Conservation (phyloP, 2,888 invertebrate genomes). For the Tortrix viridana region DNA sequence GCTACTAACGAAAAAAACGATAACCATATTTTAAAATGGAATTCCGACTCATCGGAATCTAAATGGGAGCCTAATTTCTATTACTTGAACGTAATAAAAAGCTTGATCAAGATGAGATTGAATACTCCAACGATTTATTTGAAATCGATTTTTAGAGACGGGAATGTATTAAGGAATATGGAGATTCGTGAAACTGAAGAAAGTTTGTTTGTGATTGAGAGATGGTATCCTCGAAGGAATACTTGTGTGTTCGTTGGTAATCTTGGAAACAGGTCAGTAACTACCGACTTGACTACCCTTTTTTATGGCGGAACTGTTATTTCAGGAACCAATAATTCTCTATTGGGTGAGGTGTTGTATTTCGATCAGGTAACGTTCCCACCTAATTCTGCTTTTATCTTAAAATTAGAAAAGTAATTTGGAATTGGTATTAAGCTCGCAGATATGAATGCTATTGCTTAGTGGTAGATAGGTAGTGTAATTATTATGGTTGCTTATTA, state of each 20-base stretch:
- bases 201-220: slow-evolving; percentile 88
- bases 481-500: no score
- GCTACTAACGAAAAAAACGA: slow-evolving; percentile 59
- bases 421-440: no score
- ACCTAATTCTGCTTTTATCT: slow-evolving; percentile 71
- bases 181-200: slow-evolving; percentile 86
- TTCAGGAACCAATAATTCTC: slow-evolving; percentile 67
- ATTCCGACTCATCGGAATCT: slow-evolving; percentile 84
- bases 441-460: no score
- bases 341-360: slow-evolving; percentile 69
- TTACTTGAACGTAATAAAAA: slow-evolving; percentile 81
- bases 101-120: slow-evolving; percentile 85
- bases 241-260: slow-evolving; percentile 91
- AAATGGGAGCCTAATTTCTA: slow-evolving; percentile 76
- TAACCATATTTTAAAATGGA: slow-evolving; percentile 85
- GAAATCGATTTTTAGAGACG: slow-evolving; percentile 87
- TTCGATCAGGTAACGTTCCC: slow-evolving; percentile 74
- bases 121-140: slow-evolving; percentile 89
- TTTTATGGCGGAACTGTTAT: slow-evolving; percentile 88
- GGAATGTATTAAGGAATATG: slow-evolving; percentile 86
- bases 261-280: slow-evolving; percentile 84
- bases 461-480: no score
- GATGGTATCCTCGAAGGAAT: slow-evolving; percentile 91
- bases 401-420: slow-evolving; percentile 68
- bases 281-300: slow-evolving; percentile 89